A percentile compares a stretch with the other conserved stretches of the same genome.
phyloP scores from a whole-genome alignment of 2,888 invertebrate species.

The Lordiphosa fenestrarum region DNA sequence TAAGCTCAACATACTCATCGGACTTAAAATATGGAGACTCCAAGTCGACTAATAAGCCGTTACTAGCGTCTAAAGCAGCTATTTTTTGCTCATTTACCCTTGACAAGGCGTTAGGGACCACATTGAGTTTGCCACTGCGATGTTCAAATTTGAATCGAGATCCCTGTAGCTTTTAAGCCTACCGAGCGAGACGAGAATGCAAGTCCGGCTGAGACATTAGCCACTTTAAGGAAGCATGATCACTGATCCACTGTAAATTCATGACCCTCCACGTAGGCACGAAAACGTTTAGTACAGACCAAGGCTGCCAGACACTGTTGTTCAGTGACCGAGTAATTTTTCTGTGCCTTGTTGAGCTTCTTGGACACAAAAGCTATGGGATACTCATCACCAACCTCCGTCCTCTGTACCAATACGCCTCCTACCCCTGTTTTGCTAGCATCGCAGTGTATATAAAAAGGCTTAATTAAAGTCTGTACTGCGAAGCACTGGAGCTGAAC shows the following conservation, averaged over 20 bases:
- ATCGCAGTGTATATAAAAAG: conserved; percentile 1
- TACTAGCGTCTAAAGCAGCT: conserved; percentile 1
- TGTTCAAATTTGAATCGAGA: conserved; percentile 41
- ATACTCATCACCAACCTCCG: neutral
- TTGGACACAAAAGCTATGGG: conserved; percentile 1
- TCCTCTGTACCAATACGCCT: conserved; percentile 1
- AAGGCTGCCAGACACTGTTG: neutral
- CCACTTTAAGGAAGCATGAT: conserved; percentile 58
- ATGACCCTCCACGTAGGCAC: conserved; percentile 30
- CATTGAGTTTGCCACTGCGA: conserved; percentile 47
- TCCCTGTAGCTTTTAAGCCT: conserved; percentile 44
- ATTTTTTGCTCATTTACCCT: conserved; percentile 23
- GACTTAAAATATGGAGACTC: conserved; percentile 22
- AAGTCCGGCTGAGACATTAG: conserved; percentile 42
- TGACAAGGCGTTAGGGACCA: conserved; percentile 57
- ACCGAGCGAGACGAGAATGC: conserved; percentile 59
- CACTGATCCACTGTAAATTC: conserved; percentile 36
- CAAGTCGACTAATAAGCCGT: conserved; percentile 17
- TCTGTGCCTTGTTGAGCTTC: neutral
- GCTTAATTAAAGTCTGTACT: neutral
- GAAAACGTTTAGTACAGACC: no score
- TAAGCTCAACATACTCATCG: no score
- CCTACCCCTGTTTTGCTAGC: conserved; percentile 1
- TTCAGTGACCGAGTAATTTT: neutral
- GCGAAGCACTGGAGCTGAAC: conserved; percentile 1